Evolutionary conservation across 2,888 invertebrate species (phyloP), one percentile per base, ranked within the genome.

Genomic region (Melipona bicolor): DNA sequence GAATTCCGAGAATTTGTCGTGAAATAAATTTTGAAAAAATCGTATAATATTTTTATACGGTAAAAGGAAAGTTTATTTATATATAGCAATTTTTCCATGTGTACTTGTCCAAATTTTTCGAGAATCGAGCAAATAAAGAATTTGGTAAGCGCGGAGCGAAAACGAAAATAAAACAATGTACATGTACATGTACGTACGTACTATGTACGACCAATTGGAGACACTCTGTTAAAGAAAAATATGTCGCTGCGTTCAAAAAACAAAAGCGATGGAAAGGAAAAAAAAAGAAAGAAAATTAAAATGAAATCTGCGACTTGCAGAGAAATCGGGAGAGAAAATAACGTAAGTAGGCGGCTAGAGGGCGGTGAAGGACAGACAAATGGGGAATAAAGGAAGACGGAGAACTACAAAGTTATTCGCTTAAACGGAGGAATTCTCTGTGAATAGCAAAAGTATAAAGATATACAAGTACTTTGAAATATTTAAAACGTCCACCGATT

Each of bases 391-490:
- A 67, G 27, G 17, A n/a, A 64, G 17, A 67, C 56, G 17, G 11
- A 43, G 19, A 49, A 49, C n/a, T 11, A 50, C 27, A 6, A 75
- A 59, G 49, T 67, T 67, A n/a, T 75, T 67, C 17, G 15, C 56
- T 49, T 68, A 49, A 75, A 75, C 59, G 67, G 68, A 68, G 49
- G 67, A 67, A 49, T 49, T 62, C 21, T 56, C 19, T 11, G 71
- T n/a, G 61, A 32, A 59, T n/a, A n/a, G 75, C 4, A n/a, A 17
- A 43, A 50, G 67, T 36, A 68, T 11, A 32, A 59, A 59, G 9
- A 32, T 50, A 43, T 9, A 43, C 43, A n/a, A 15, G n/a, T n/a
- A 21, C 43, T 19, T 21, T 43, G 27, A 54, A 43, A 27, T 65
- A 24, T 65, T 73, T 4, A 15, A 27, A 27, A 43, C 21, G 43